Evolutionary conservation across 2,888 invertebrate species (phyloP), one percentile per base, ranked within the genome.

Genomic region (Crepidodera aurea): DNA sequence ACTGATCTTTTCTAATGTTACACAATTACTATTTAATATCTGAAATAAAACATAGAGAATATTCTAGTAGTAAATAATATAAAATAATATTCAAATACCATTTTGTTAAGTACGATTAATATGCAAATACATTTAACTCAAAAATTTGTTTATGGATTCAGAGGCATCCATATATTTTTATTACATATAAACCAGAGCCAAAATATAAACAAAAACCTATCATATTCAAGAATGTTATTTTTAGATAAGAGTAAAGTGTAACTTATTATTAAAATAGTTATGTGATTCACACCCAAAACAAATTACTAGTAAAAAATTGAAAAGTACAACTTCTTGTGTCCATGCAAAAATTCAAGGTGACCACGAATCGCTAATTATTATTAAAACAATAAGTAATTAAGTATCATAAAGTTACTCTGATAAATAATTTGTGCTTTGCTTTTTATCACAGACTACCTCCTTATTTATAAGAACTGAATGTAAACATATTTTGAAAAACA

Each of bases 121-220:
- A n/a, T n/a, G n/a, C n/a, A n/a, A n/a, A n/a, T n/a, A n/a, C n/a
- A n/a, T n/a, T n/a, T 32, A 32, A 32, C 32, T 7, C 7, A 32
- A 32, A 32, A 32, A 32, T 32, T 3, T 12, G 37, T 13, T 13
- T 37, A 13, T 37, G 10, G 2, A 37, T 15, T 37, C 37, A 32
- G 8, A 37, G 15, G 15, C 13, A 10, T 40, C 5, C 18, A 29
- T 48, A 16, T 48, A 29, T 48, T 27, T 48, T 48, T 48, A 48
- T 48, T 27, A 48, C 27, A 42, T 29, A 48, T 39, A 57, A 48
- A 37, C 48, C 34, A 39, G 15, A 27, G 19, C 27, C 39, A 57
- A 39, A 48, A 39, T 48, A 57, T 57, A 57, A 57, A 57, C 57
- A 57, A 48, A 55, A 56, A 42, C 46, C 56, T 46, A 39, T 57